A percentile compares a stretch with the other conserved stretches of the same genome.
Conservation (phyloP, 2,888 invertebrate species). For the Petrolisthes cinctipes region DNA sequence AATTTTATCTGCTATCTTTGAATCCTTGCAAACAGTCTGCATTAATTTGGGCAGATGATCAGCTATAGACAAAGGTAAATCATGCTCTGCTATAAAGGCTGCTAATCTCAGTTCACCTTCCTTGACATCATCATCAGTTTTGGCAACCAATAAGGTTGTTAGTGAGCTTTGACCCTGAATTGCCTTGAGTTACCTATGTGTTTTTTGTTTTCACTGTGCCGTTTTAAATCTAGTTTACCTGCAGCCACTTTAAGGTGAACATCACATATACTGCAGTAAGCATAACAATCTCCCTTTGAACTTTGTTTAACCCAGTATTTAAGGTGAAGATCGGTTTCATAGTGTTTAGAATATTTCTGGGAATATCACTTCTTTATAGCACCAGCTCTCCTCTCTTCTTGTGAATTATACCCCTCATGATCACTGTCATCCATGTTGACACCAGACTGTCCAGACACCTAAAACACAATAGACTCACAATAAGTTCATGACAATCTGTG, state of each 20-base stretch:
- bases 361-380: not conserved
- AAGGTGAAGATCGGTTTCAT: slow-evolving; percentile 7
- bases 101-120: slow-evolving; percentile 13
- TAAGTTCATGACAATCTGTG: too few relatives aligned
- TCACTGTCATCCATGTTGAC: not conserved
- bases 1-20: slow-evolving; percentile 25
- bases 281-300: slow-evolving; percentile 2
- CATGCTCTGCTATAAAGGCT: slow-evolving; percentile 29
- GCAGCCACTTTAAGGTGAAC: slow-evolving; percentile 1
- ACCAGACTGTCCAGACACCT: too few relatives aligned
- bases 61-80: slow-evolving; percentile 19
- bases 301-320: not conserved
- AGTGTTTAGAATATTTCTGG: slow-evolving; percentile 1
- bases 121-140: slow-evolving; percentile 6
- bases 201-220: slow-evolving; percentile 28
- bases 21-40: slow-evolving; percentile 31
- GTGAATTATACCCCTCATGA: slow-evolving; percentile 9
- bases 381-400: not conserved
- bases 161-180: slow-evolving; percentile 16
- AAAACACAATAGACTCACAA: too few relatives aligned
- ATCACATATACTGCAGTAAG: slow-evolving; percentile 13
- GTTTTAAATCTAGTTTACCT: slow-evolving; percentile 9
- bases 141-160: slow-evolving; percentile 10
- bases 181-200: slow-evolving; percentile 14
- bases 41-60: slow-evolving; percentile 25